phyloP scores from a whole-genome alignment of 2,888 invertebrate species.

The Muscina levida region DNA sequence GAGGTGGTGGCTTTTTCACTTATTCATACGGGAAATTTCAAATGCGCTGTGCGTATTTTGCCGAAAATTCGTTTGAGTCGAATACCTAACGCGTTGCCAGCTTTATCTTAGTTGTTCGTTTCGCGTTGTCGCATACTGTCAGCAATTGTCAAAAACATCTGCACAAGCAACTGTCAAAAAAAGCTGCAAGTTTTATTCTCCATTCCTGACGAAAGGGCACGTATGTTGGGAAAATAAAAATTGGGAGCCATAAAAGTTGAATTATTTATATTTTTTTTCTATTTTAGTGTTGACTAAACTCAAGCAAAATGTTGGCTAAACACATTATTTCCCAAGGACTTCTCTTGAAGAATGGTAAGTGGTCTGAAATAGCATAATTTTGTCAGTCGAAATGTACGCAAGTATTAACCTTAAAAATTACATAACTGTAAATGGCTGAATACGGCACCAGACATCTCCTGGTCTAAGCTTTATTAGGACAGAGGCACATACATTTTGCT shows the following conservation, averaged over 20 bases:
- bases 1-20: no score
- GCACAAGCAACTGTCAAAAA: slow-evolving; percentile 33
- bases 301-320: slow-evolving; percentile 75
- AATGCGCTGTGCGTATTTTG: no score
- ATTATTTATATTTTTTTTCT: slow-evolving; percentile 7
- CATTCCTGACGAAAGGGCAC: slow-evolving; percentile 23
- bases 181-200: slow-evolving; percentile 39
- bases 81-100: no score
- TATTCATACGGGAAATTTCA: no score
- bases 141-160: no score
- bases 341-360: slow-evolving; percentile 76
- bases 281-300: slow-evolving; percentile 35
- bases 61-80: no score
- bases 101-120: no score
- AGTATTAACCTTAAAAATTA: slow-evolving; percentile 75
- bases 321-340: slow-evolving; percentile 75
- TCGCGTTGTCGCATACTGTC: no score
- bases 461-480: no score
- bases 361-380: neutral
- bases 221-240: slow-evolving; percentile 14
- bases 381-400: neutral
- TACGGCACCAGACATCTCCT: no score
- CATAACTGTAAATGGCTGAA: slow-evolving; percentile 72
- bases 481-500: no score
- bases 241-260: neutral